Evolutionary conservation across 1,140 invertebrate species (phyloP), one percentile per base, ranked within the genome.

Genomic region (Pogonognathellus flavescens): DNA sequence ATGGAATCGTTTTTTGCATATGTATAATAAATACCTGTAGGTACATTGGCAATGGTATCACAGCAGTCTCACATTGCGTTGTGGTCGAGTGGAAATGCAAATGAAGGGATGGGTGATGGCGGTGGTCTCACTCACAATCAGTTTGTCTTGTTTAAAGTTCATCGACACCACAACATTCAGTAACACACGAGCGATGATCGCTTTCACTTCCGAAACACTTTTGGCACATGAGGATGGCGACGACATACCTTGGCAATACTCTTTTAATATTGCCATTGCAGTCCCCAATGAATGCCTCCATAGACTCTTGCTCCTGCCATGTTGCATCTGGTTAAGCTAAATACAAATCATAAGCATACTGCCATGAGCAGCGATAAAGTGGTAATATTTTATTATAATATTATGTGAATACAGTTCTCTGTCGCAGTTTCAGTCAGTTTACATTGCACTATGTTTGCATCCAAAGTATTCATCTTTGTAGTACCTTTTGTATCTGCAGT

Each of bases 161-260:
- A 86, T 86, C 81, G 84, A 85, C 85, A 86, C 85, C 70, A 31
- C 70, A n/a, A 76, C 70, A n/a, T 13, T 49, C 70, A 76, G 70
- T 49, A 76, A 76, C 70, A 76, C 70, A 76, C 70, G 70, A 76
- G 31, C 70, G 70, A 16, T 76, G 62, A 82, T 86, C 85, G 85
- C 85, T 86, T 86, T 86, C 85, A 86, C 85, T 86, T 86, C 85
- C 85, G 85, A 86, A 86, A 86, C 85, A 86, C 80, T 52, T 53
- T 60, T 76, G 70, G 70, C 70, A 76, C 41, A 76, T 76, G 62
- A 49, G 25, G 70, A 76, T 41, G 31, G 49, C 70, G 70, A 76
- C 14, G 70, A 76, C 70, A 76, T 10, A 18, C 8, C 70, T 49
- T 16, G 49, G 20, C 59, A 62, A n/a, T 62, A 57, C 53, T 14